Evolutionary conservation across 2,113 vertebrate genomes (phyloP), one percentile per base, ranked within the genome.

Genomic region (Hucho hucho): DNA sequence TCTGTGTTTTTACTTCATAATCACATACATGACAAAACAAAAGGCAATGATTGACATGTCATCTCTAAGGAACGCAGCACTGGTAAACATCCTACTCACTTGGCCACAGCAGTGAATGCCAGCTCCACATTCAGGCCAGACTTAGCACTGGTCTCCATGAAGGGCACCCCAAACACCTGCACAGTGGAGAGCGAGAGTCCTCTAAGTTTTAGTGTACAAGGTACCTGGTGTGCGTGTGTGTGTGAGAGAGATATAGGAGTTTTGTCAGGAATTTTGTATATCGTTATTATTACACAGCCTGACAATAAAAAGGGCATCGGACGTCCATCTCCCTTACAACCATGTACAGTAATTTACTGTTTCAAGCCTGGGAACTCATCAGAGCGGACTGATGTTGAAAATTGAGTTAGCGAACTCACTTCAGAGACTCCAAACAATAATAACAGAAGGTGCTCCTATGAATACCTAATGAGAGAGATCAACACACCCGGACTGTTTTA

Each of bases 111-210:
- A 22, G 88, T 97, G 92, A 99, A 99, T 0, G 97, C 95, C 84
- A 98, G 80, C 59, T 99, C 97, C 56, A 99, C 97, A 0, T 98
- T 98, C 83, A 98, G 91, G 75, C 97, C 96, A 0, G 92, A 95
- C 89, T 95, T 98, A 61, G 97, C 96, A 0, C 97, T 98, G 64
- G 97, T 99, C 91, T 99, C 97, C 97, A 99, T 97, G 79, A 97
- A 99, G 69, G 97, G 96, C 65, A 99, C 94, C 0, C 96, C 95
- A 0, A 95, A 98, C 75, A 97, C 97, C 97, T 99, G 89, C 22
- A 83, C 12, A 84, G 79, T 72, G 22, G 28, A 61, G 20, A 63
- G 22, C 72, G 25, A 24, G 43, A 24, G 22, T 24, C 9, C 24
- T 12, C 20, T 56, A 46, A 56, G 25, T 56, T 16, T 24, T 18